phyloP scores from a whole-genome alignment of 2,888 invertebrate species.

The Melanostoma mellinum region DNA sequence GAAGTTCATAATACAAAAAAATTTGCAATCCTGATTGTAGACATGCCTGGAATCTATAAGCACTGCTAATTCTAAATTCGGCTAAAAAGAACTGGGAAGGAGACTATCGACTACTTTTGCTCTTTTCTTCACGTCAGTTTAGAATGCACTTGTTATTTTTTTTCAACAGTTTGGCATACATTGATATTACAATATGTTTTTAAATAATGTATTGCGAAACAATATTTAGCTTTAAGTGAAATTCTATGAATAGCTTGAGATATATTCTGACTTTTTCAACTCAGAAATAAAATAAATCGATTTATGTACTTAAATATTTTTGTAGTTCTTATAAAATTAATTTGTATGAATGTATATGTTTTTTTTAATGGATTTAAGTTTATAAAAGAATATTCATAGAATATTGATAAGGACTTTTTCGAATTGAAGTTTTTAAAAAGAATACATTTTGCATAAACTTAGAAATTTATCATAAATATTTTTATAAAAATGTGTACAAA shows the following conservation, averaged over 20 bases:
- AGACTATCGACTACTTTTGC: too few species aligned
- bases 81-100: too few species aligned
- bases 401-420: not conserved
- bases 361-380: not conserved
- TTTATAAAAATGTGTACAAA: conserved; percentile 59
- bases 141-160: too few species aligned
- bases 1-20: too few species aligned
- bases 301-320: conserved; percentile 48
- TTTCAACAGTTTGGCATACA: too few species aligned
- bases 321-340: not conserved
- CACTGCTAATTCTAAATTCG: too few species aligned
- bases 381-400: not conserved
- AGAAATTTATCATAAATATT: conserved; percentile 31
- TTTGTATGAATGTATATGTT: too few species aligned
- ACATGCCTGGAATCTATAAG: too few species aligned
- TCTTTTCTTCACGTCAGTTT: too few species aligned
- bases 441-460: not conserved
- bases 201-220: not conserved
- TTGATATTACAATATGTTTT: too few species aligned
- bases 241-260: conserved; percentile 53
- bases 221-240: conserved; percentile 7
- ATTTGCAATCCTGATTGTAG: too few species aligned
- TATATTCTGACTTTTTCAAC: conserved; percentile 45
- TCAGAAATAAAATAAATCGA: conserved; percentile 49
- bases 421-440: too few species aligned